Evolutionary conservation across 2,113 vertebrate species (phyloP).

Genomic region (Thunnus thynnus): DNA sequence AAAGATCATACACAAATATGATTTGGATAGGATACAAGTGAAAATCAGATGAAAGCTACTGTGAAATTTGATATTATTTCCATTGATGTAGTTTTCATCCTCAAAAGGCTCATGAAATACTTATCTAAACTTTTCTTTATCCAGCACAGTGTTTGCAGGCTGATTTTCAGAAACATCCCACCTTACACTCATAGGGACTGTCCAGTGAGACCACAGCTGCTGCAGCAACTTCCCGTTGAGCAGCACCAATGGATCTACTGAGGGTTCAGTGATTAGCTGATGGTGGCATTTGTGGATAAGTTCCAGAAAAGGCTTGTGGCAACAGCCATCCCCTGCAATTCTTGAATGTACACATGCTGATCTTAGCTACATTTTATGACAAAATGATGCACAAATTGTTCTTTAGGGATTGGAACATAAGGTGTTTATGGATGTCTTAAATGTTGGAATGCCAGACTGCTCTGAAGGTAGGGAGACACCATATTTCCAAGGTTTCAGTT

Average conservation of each 20-base stretch:
- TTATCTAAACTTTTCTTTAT: not conserved
- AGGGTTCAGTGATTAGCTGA: conserved; percentile 5
- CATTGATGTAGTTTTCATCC: not conserved
- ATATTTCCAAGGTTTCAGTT: no score
- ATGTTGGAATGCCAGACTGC: no score
- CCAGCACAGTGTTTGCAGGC: not conserved
- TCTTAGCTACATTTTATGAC: not conserved
- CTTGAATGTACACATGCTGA: no score
- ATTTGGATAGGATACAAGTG: conserved; percentile 11
- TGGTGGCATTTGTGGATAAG: conserved; percentile 18
- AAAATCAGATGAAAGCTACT: not conserved
- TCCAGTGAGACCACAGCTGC: no score
- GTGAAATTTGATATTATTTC: conserved; percentile 7
- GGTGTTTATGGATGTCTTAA: not conserved
- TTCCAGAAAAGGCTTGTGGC: not conserved
- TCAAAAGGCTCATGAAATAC: not conserved
- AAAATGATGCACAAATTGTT: not conserved
- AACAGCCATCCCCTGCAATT: not conserved
- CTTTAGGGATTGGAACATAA: not conserved
- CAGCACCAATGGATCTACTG: not conserved
- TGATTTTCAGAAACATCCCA: not conserved
- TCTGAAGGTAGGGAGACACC: no score
- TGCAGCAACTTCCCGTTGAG: not conserved
- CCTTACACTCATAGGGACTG: not conserved
- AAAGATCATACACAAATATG: not conserved